Evolutionary conservation across 2,113 vertebrate species (phyloP), one percentile per base, ranked within the genome.

Genomic region (Alectura lathami): DNA sequence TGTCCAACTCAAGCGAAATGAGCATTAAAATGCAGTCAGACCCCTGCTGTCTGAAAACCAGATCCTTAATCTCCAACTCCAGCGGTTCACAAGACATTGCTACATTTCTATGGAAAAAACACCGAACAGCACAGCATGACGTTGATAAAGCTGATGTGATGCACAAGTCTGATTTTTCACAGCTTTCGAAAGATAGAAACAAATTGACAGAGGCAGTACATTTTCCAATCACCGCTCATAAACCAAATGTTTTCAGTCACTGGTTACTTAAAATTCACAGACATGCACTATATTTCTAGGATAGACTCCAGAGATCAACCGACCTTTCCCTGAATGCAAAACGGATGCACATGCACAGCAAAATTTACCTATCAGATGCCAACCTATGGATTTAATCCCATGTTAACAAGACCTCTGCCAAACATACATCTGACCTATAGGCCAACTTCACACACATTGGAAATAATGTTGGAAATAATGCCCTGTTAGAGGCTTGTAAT

Each of bases 261-360:
- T 74, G n/a, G 20, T 73, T 84, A 86, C 69, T 93, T 91, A 91
- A 90, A 64, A 83, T 88, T 88, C 76, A 91, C 2, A 91, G 45
- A n/a, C 59, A 32, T 53, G 32, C 16, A 54, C 59, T 80, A 1
- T 56, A 38, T 74, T 88, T 69, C 76, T 42, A 76, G 40, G 27
- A 45, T 69, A 66, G 64, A 48, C 72, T 79, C 72, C 43, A 90
- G 83, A 79, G 70, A 79, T 50, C 78, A 84, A 77, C 74, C 68
- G 90, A 83, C 80, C 59, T 86, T 95, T 83, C 18, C 26, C 36
- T 75, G 74, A 73, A 92, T 81, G 17, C 11, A 56, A 83, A 74
- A 67, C 17, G 30, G 56, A 72, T 51, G 36, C 38, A 72, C 62
- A 79, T 2, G 8, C 43, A 69, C 24, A 70, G 11, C 32, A 74